Evolutionary conservation across 2,797 vertebrate genomes (phyloP).

Genomic region (Notamacropus eugenii): DNA sequence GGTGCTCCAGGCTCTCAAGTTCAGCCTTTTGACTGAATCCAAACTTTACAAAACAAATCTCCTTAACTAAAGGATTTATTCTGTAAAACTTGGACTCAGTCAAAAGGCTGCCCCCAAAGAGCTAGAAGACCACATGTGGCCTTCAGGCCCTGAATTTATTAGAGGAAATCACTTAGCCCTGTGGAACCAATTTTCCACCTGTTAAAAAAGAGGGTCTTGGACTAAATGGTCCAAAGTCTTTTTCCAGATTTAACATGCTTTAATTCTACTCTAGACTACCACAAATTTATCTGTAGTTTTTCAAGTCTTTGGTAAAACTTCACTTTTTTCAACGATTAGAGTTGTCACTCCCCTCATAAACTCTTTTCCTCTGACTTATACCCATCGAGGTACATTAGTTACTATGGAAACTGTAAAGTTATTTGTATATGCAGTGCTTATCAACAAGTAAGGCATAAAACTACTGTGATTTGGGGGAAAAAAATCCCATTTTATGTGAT

Average conservation of each 20-base stretch:
- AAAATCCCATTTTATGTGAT: neutral
- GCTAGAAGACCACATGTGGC: too few relatives aligned
- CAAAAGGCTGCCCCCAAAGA: too few relatives aligned
- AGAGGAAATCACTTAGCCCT: neutral
- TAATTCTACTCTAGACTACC: neutral
- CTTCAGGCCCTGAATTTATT: too few relatives aligned
- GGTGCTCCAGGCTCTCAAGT: too few relatives aligned
- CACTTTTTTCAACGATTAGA: neutral
- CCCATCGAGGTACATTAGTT: neutral
- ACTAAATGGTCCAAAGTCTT: neutral
- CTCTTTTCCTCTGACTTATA: neutral
- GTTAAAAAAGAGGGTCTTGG: neutral
- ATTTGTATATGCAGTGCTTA: neutral
- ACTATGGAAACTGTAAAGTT: neutral
- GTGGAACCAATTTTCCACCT: neutral
- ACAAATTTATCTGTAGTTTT: neutral
- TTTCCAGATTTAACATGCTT: neutral
- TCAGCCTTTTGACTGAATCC: too few relatives aligned
- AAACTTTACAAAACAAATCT: too few relatives aligned
- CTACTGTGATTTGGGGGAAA: neutral
- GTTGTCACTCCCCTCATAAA: slow-evolving; percentile 8
- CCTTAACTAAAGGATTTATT: too few relatives aligned
- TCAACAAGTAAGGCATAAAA: neutral
- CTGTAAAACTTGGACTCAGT: too few relatives aligned
- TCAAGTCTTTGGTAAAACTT: neutral